Evolutionary conservation across 2,113 vertebrate genomes (phyloP).

Genomic region (Choloepus hoffmanni): DNA sequence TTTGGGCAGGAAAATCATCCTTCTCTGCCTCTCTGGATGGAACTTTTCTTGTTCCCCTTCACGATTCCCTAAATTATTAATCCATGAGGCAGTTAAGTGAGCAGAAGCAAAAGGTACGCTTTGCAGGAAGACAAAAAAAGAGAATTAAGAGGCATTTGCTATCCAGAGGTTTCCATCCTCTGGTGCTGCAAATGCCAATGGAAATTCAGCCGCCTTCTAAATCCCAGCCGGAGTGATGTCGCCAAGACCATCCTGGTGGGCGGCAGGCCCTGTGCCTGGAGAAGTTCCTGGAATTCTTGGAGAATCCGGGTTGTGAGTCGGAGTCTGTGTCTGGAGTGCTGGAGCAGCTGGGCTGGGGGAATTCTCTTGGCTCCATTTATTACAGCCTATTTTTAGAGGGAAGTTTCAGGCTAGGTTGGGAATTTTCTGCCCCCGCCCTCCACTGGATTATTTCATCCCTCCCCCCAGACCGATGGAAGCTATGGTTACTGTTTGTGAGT

Average conservation of each 20-base stretch:
- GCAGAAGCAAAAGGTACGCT: neutral
- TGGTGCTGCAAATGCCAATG: neutral
- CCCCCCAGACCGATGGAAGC: no score
- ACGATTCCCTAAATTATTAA: conserved; percentile 29
- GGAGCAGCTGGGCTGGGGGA: conserved; percentile 36
- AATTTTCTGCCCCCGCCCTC: neutral
- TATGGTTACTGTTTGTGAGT: neutral
- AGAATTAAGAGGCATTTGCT: conserved; percentile 17
- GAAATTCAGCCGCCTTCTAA: conserved; percentile 26
- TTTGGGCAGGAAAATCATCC: neutral
- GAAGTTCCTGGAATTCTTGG: conserved; percentile 60
- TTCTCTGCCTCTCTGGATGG: neutral
- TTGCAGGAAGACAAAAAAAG: neutral
- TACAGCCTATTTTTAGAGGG: conserved; percentile 72
- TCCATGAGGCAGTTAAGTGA: conserved; percentile 8
- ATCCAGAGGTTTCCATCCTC: conserved; percentile 20
- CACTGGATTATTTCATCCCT: neutral
- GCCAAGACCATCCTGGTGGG: neutral
- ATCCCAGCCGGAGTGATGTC: neutral
- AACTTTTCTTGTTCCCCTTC: neutral
- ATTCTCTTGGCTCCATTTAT: conserved; percentile 46
- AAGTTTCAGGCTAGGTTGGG: neutral
- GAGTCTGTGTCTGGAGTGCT: neutral
- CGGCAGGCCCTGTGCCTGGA: neutral
- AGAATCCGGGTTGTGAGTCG: neutral